Base-by-base conservation (phyloP, 92 coral and sea anemone species). In the Plumapathes pennacea region DNA sequence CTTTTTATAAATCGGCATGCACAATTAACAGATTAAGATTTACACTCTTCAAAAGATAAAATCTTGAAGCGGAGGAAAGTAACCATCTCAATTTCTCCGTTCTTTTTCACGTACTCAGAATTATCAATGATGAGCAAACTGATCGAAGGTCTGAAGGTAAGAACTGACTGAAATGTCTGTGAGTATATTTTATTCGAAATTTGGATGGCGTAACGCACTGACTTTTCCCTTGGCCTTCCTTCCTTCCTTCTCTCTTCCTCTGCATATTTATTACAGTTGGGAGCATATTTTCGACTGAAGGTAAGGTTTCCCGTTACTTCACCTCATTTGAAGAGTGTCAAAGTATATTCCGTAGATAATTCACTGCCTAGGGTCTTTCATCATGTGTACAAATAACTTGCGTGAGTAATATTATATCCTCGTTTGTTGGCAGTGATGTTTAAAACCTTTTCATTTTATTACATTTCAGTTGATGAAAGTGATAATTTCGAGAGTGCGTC, bases 401-500 rank as follows among this genome's bases (percentile, higher is more conserved):
- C n/a, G n/a, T n/a, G n/a, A n/a, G n/a, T n/a, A n/a, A n/a, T n/a
- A n/a, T n/a, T n/a, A n/a, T n/a, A n/a, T n/a, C n/a, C n/a, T n/a
- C n/a, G n/a, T n/a, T n/a, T n/a, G n/a, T n/a, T n/a, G n/a, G n/a
- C n/a, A n/a, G n/a, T n/a, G n/a, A n/a, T n/a, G n/a, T n/a, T n/a
- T n/a, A n/a, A n/a, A n/a, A n/a, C n/a, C n/a, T 42, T 39, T 17
- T 9, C 10, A 4, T 53, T 20, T 37, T 32, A 11, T 47, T 60
- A 27, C 25, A 12, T 48, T 37, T 10, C 59, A 72, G 89, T 56
- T 50, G 89, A 81, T 46, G 96, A 69, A n/a, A n/a, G n/a, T n/a
- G 67, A 87, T 27, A 76, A 82, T 57, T 72, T 87, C 52, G 96
- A 87, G 19, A 87, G 96, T 44, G 86, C 78, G 25, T 87, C 96